These are phyloP conservation scores for Ondatra zibethicus DNA, from an alignment of 2,113 vertebrate species.

Conservation along the genomic window DNA sequence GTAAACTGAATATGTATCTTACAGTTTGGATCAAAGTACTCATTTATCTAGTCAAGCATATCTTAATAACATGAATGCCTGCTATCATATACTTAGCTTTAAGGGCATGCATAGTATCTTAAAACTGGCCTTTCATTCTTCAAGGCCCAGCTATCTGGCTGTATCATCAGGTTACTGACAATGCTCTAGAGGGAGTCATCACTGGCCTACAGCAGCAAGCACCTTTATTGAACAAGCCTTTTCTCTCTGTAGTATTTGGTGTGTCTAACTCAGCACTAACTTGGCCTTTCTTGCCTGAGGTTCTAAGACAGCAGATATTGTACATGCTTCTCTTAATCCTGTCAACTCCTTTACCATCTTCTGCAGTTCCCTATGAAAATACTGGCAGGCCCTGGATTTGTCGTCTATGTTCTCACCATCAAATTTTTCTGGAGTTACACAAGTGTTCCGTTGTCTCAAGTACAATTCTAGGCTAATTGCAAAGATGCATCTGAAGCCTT, in stretches of 20 bases:
- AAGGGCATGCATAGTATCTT: conserved; percentile 28
- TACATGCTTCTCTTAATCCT: background rate
- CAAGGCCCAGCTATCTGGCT: background rate
- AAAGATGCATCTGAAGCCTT: background rate
- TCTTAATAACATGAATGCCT: conserved; percentile 23
- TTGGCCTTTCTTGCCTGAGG: background rate
- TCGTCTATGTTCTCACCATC: background rate
- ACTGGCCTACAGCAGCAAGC: background rate
- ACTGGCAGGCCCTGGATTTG: background rate
- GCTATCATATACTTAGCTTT: background rate
- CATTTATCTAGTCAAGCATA: conserved; percentile 48
- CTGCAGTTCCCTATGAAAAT: background rate
- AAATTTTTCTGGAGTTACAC: background rate
- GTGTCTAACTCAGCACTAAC: background rate
- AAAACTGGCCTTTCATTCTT: background rate
- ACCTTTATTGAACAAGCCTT: background rate
- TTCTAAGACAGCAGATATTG: background rate
- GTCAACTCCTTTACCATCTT: background rate
- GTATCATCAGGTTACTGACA: background rate
- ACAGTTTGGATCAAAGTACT: conserved; percentile 50
- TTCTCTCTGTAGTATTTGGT: background rate
- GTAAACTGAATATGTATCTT: conserved; percentile 46
- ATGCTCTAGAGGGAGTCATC: background rate
- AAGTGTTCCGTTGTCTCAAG: background rate
- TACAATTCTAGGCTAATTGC: background rate